Base-by-base conservation (phyloP, 2,888 invertebrate species). In the Sminthurides aquaticus region DNA sequence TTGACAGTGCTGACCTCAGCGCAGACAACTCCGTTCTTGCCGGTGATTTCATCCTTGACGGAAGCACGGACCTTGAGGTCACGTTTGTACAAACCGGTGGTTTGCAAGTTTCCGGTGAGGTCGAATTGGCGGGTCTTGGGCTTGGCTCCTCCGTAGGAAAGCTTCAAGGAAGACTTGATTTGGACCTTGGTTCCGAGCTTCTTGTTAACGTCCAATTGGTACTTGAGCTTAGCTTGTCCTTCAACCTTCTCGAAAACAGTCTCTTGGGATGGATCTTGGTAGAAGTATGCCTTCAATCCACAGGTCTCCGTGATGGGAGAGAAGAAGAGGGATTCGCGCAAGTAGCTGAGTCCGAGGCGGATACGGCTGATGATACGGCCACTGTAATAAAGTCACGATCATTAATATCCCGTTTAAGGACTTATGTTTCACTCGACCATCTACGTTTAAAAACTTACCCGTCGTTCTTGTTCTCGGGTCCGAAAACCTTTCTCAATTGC, bases 261-360 rank as follows among this genome's bases (percentile, higher is more conserved):
- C 49, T 61, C 49, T 59, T 71, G 71, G 57, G 60, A 64, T 26
- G 65, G 59, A 49, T 74, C 73, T 66, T 68, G 70, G 57, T 67
- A 61, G 69, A 67, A 74, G 66, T 68, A 74, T 49, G 67, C 68
- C 70, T 74, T 74, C 54, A 74, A 25, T 67, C 73, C 73, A 49
- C 73, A 74, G 55, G 73, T 72, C 58, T 72, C 70, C 62, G 73
- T 72, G 43, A 69, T 62, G 62, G 73, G 73, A 28, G 74, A 74
- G 49, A 71, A 64, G 70, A 72, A 74, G 59, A 74, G 55, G 34
- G 71, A 63, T 49, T 71, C 68, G 56, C 69, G 63, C 49, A 71
- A 62, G 63, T 74, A 72, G 56, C 69, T 68, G 43, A 71, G 54
- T 22, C 72, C 72, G 57, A 72, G 66, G 59, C 70, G 69, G 67